Conservation (phyloP, 1,140 invertebrate genomes). For the Pachypeltis micranthus region DNA sequence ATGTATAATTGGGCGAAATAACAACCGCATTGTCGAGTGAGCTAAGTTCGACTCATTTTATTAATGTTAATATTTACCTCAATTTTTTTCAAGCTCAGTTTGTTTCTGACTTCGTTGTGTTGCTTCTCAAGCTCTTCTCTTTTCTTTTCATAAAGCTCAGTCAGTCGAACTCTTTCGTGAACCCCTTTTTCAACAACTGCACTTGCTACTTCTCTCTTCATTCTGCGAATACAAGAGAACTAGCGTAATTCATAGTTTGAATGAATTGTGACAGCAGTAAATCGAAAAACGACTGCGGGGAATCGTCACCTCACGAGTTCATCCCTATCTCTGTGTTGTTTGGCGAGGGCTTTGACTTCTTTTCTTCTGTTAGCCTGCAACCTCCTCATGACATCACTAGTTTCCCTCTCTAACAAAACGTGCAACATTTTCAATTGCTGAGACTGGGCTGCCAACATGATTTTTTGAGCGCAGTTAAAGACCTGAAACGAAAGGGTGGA, state of each 20-base stretch:
- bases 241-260: background rate
- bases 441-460: slow-evolving; percentile 61
- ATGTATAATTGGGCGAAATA: too few relatives aligned
- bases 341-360: slow-evolving; percentile 70
- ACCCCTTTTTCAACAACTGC: slow-evolving; percentile 71
- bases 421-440: slow-evolving; percentile 62
- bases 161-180: slow-evolving; percentile 61
- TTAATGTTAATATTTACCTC: slow-evolving; percentile 51
- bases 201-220: slow-evolving; percentile 60
- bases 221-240: slow-evolving; percentile 36
- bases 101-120: slow-evolving; percentile 60
- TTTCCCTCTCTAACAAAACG: slow-evolving; percentile 57
- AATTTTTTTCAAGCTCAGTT: slow-evolving; percentile 52
- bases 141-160: slow-evolving; percentile 58
- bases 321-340: slow-evolving; percentile 75
- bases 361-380: slow-evolving; percentile 68
- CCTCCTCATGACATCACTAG: slow-evolving; percentile 69
- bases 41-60: too few relatives aligned
- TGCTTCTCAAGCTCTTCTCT: slow-evolving; percentile 60
- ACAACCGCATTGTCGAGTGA: too few relatives aligned
- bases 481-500: slow-evolving; percentile 34
- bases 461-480: slow-evolving; percentile 61
- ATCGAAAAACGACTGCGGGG: background rate
- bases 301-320: slow-evolving; percentile 60
- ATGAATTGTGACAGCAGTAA: background rate